Evolutionary conservation across 2,888 invertebrate species (phyloP).

Genomic region (Platypus cylindrus): DNA sequence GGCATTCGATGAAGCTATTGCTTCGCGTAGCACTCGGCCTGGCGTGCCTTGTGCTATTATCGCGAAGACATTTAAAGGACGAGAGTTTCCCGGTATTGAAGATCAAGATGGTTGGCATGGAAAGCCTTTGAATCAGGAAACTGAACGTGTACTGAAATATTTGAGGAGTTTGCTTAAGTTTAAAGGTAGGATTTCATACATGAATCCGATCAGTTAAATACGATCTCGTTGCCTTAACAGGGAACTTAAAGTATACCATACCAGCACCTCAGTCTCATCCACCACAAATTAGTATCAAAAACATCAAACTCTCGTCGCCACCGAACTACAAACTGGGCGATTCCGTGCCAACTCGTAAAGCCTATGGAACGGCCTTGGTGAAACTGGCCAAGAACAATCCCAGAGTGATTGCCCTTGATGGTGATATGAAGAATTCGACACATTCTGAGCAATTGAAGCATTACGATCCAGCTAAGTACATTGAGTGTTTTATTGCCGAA

Average conservation of each 20-base stretch:
- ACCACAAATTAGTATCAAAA: slow-evolving; percentile 55
- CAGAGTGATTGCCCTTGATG: slow-evolving; percentile 87
- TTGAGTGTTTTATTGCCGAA: slow-evolving; percentile 98
- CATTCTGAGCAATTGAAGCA: slow-evolving; percentile 84
- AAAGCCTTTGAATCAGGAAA: slow-evolving; percentile 78
- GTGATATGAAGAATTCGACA: slow-evolving; percentile 97
- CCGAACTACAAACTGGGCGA: slow-evolving; percentile 73
- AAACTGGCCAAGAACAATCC: slow-evolving; percentile 64
- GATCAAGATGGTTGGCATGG: slow-evolving; percentile 96
- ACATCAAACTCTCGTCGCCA: slow-evolving; percentile 58
- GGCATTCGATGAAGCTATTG: slow-evolving; percentile 69
- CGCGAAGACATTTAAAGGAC: slow-evolving; percentile 96
- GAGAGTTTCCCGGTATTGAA: slow-evolving; percentile 76
- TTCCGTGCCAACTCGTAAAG: slow-evolving; percentile 73
- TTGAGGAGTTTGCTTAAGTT: slow-evolving; percentile 54
- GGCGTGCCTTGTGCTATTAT: slow-evolving; percentile 84
- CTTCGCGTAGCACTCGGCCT: slow-evolving; percentile 52
- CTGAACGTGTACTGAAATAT: slow-evolving; percentile 54
- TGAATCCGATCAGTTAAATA: too few relatives aligned
- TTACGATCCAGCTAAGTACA: slow-evolving; percentile 52
- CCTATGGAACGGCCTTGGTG: slow-evolving; percentile 86
- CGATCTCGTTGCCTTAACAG: too few relatives aligned
- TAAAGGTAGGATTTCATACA: slow-evolving; percentile 32
- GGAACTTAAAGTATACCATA: slow-evolving; percentile 40
- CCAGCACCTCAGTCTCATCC: slow-evolving; percentile 54